Percentiles rank a stretch among this genome's conserved stretches.
These are phyloP conservation scores for Zaprionus taronus DNA, from an alignment of 1,140 invertebrate species.

Conservation along the genomic window DNA sequence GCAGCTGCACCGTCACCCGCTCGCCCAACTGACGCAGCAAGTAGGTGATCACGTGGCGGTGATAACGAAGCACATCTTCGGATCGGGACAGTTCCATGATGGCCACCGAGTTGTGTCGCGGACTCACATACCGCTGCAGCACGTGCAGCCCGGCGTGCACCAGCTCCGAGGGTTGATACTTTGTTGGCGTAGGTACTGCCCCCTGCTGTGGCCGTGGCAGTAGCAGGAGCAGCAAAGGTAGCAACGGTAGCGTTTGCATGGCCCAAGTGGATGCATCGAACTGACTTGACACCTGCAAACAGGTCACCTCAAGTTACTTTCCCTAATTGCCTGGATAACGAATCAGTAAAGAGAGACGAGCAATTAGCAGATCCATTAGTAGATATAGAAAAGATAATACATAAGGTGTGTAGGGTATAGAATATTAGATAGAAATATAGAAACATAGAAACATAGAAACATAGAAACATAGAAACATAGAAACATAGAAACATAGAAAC, in stretches of 20 bases:
- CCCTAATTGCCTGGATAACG: neutral
- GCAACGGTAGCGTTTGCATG: slow-evolving; percentile 10
- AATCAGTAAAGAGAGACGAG: neutral
- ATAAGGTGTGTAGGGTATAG: neutral
- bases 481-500: neutral
- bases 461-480: neutral
- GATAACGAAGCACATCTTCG: neutral
- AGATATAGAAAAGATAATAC: neutral
- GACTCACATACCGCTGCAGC: slow-evolving; percentile 41
- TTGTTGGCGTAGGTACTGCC: slow-evolving; percentile 2
- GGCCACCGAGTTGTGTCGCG: slow-evolving; percentile 40
- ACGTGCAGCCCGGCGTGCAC: slow-evolving; percentile 42
- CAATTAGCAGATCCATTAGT: neutral
- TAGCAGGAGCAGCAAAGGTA: neutral
- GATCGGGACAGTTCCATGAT: slow-evolving; percentile 43
- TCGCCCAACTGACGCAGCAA: slow-evolving; percentile 31
- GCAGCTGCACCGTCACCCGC: slow-evolving; percentile 42
- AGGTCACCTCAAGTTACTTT: neutral
- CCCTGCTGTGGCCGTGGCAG: neutral
- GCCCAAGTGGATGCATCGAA: neutral
- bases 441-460: neutral
- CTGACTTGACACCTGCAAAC: slow-evolving; percentile 1
- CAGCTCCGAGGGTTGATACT: slow-evolving; percentile 22
- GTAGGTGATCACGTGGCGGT: slow-evolving; percentile 33
- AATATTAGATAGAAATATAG: neutral